phyloP scores from a whole-genome alignment of 2,888 invertebrate genomes.

The Seira ritae region DNA sequence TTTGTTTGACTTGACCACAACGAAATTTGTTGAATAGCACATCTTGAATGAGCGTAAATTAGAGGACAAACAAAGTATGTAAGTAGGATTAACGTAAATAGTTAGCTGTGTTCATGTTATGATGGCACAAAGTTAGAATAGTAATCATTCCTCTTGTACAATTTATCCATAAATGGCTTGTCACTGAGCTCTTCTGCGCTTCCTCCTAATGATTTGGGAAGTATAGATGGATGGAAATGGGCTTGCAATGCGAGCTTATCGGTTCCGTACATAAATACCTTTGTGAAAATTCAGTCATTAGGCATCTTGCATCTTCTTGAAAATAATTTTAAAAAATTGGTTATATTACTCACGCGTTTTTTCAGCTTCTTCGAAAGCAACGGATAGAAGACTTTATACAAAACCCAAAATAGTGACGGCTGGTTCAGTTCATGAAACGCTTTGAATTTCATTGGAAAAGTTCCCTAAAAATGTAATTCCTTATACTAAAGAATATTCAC shows the following conservation, averaged over 20 bases:
- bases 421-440: constrained; percentile 24
- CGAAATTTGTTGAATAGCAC: too few species aligned
- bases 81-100: too few species aligned
- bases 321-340: constrained; percentile 1
- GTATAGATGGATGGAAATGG: neutral
- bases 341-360: constrained; percentile 12
- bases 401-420: constrained; percentile 9
- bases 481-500: too few species aligned
- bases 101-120: too few species aligned
- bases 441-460: constrained; percentile 21
- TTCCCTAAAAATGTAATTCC: constrained; percentile 9
- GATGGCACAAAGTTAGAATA: neutral
- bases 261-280: constrained; percentile 23
- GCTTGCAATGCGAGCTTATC: neutral
- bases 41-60: too few species aligned
- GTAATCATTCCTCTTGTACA: neutral
- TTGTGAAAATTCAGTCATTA: too few species aligned
- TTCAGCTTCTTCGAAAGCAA: neutral
- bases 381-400: constrained; percentile 20
- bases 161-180: neutral
- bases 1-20: too few species aligned
- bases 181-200: neutral
- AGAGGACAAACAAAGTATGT: too few species aligned
- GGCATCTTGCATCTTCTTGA: too few species aligned
- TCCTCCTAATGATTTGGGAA: neutral